Conservation (phyloP, 2,797 vertebrate genomes). For the Choloepus didactylus region DNA sequence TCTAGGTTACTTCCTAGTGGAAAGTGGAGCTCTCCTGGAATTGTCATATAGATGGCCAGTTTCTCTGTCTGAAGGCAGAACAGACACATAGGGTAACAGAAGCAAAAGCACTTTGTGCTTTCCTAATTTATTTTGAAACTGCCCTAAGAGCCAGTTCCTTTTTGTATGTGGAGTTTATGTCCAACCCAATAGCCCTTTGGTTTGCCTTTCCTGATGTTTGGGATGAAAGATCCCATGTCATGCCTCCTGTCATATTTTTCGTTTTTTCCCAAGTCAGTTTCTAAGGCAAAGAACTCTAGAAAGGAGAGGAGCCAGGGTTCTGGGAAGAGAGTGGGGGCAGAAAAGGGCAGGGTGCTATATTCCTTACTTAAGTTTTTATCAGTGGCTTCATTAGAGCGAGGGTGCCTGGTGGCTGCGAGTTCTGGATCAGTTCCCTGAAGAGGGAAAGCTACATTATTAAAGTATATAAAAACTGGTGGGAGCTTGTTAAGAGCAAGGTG, state of each 20-base stretch:
- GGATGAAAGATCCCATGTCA: not conserved
- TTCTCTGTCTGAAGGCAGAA: constrained; percentile 1
- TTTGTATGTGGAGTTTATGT: not conserved
- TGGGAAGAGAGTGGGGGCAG: not conserved
- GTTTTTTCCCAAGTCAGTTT: not conserved
- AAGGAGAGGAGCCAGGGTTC: not conserved
- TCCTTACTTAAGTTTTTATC: not conserved
- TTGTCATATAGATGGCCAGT: not conserved
- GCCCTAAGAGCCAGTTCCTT: not conserved
- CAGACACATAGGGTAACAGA: not conserved
- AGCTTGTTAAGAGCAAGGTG: not conserved
- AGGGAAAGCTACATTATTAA: not conserved
- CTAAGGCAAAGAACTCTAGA: not conserved
- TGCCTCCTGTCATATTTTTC: not conserved
- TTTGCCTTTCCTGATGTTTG: not conserved
- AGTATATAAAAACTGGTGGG: not conserved
- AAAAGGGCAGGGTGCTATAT: not conserved
- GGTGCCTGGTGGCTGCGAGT: not conserved
- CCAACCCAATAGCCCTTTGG: not conserved
- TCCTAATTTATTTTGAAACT: constrained; percentile 24
- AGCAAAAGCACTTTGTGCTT: not conserved
- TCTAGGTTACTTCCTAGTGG: not conserved
- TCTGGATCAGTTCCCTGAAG: not conserved
- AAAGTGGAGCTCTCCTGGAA: not conserved
- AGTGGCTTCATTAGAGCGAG: not conserved